A percentile compares a stretch with the other conserved stretches of the same genome.
phyloP scores from a whole-genome alignment of 2,113 vertebrate genomes.

The Myiagra hebetior region DNA sequence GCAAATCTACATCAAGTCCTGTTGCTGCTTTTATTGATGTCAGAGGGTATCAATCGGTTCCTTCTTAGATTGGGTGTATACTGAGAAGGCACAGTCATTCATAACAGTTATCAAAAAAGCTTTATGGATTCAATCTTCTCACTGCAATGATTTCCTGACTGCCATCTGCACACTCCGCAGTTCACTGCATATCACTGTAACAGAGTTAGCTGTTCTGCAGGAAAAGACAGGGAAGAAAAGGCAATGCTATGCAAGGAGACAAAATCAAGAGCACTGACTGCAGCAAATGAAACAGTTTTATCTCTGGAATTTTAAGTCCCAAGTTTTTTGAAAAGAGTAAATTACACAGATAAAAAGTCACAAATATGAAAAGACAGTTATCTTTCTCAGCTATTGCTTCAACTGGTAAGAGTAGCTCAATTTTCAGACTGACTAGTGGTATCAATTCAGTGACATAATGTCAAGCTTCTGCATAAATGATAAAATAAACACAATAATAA shows the following conservation, averaged over 20 bases:
- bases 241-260: background rate
- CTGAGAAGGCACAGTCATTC: background rate
- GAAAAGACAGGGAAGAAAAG: background rate
- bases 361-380: background rate
- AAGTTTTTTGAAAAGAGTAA: background rate
- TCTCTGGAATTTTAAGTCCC: background rate
- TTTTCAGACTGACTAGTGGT: background rate
- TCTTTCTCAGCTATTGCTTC: background rate
- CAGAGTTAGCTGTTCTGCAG: background rate
- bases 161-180: background rate
- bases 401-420: background rate
- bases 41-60: background rate
- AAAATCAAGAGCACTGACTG: background rate
- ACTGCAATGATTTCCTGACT: background rate
- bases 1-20: background rate
- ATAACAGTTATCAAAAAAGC: background rate
- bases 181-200: background rate
- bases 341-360: background rate
- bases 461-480: background rate
- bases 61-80: background rate
- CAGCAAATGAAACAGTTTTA: background rate
- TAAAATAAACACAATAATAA: background rate
- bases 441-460: background rate
- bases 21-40: background rate
- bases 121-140: background rate